Evolutionary conservation across 2,888 invertebrate species (phyloP), one percentile per base, ranked within the genome.

Genomic region (Phyllotreta cruciferae): DNA sequence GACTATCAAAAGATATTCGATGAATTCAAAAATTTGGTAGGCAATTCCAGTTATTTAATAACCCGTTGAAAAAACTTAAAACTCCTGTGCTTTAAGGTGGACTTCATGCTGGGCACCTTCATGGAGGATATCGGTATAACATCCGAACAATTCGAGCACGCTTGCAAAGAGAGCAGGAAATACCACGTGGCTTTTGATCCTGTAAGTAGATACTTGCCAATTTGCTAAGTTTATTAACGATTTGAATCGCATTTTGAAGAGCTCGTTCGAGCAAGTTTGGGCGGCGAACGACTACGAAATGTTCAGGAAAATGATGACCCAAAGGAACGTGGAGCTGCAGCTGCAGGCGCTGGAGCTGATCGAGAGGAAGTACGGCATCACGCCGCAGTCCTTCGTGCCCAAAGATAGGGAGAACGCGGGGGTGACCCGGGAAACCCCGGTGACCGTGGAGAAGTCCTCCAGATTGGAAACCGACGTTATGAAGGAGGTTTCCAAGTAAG

Each of bases 51-150:
- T 2, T 45, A 38, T 8, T 34, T 55, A 52, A 5, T 13, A 44
- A 44, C 9, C 14, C 0, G 14, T 55, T 10, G n/a, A n/a, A 56
- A 49, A 35, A 44, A n/a, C 3, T 49, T 61, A 34, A 39, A 13
- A 44, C 34, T 34, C 11, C 38, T 37, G 39, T 41, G 35, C n/a
- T 66, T 55, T 35, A 58, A 90, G 90, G 91, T 96, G n/a, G 95
- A 95, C 77, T 87, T 90, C 60, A 90, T 96, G 88, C 83, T 96
- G 47, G 92, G 93, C 45, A 93, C 92, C 61, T 96, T 94, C 77
- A 94, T 95, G 91, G 93, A 94, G 72, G 96, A 96, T 75, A 90
- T 95, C 77, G 91, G 92, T 50, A 94, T 96, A 70, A 88, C 90
- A 0, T 89, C 94, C 0, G 91, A 94, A 70, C 93, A 96, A 78